Evolutionary conservation across 2,888 invertebrate genomes (phyloP).

Genomic region (Branchinecta sandiegonensis): DNA sequence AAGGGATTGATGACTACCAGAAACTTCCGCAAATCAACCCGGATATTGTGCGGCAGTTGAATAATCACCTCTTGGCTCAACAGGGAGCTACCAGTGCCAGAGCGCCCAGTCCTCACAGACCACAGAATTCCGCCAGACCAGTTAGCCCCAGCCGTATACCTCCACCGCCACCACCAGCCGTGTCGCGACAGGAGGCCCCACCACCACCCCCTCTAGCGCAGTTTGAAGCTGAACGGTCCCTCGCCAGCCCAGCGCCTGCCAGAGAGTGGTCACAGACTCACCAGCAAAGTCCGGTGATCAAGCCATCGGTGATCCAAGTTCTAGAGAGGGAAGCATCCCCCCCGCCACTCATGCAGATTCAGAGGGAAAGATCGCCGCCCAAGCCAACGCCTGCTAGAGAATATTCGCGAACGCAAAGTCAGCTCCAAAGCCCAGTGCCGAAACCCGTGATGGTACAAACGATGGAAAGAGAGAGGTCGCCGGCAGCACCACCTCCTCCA

Average conservation of each 20-base stretch:
- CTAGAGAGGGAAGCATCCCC: constrained; percentile 14
- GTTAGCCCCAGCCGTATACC: constrained; percentile 26
- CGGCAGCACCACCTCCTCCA: neutral
- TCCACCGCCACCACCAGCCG: constrained; percentile 37
- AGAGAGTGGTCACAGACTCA: neutral
- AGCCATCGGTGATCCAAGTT: too few species aligned
- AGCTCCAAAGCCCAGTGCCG: neutral
- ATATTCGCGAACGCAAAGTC: too few species aligned
- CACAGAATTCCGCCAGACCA: constrained; percentile 12
- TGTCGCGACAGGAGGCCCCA: constrained; percentile 29
- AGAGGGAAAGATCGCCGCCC: constrained; percentile 20
- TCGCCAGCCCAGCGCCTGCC: too few species aligned
- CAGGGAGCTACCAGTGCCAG: neutral
- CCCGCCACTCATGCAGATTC: constrained; percentile 6
- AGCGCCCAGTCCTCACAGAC: neutral
- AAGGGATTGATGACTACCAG: neutral
- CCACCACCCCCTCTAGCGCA: constrained; percentile 24
- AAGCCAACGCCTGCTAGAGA: neutral
- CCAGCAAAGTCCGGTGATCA: neutral
- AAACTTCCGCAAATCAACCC: neutral
- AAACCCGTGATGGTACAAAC: constrained; percentile 18
- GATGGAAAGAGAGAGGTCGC: neutral
- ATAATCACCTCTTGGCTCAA: constrained; percentile 8
- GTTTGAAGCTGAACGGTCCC: neutral
- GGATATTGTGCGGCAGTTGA: constrained; percentile 12